Evolutionary conservation across 2,888 invertebrate species (phyloP), one percentile per base, ranked within the genome.

Genomic region (Thereva unica): DNA sequence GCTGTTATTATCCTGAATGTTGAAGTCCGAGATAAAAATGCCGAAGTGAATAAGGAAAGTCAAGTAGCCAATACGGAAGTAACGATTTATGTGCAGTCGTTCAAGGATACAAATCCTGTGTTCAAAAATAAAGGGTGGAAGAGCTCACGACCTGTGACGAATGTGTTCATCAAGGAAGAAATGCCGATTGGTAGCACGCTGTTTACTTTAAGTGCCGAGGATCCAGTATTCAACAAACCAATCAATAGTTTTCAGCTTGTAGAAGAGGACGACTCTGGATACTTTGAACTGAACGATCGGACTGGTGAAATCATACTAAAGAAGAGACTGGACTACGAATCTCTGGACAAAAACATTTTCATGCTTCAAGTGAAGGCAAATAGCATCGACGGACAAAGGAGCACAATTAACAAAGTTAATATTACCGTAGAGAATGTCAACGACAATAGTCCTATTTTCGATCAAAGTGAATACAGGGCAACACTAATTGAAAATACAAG

Each of bases 271-370:
- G 83, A 75, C 3, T 66, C 83, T 3, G 84, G 84, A 57, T 79
- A 84, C 9, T 80, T 86, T 50, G 84, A 84, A 77, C 83, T 87
- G 6, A 85, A 88, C 40, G 88, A 88, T 55, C 78, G 83, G 40
- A 88, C 89, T 67, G 94, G 93, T 0, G 88, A 89, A 73, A 86
- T 94, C 0, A 87, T 89, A 4, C 80, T 92, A 2, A 89, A 87
- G 50, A 88, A 86, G 72, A 84, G 89, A 66, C 79, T 94, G 35
- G 93, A 94, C 78, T 92, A 90, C 73, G 94, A 94, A 79, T 83
- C 83, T 1, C 76, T 91, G n/a, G 82, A 83, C 1, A 83, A 83
- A 56, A 86, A 87, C 76, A 50, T 66, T 1, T 78, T 79, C 45
- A 76, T 76, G 64, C 78, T 87, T 10, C 85, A 84, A 42, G 85